These are phyloP conservation scores for Pterophyllum scalare DNA, from an alignment of 2,113 vertebrate species.

Conservation along the genomic window DNA sequence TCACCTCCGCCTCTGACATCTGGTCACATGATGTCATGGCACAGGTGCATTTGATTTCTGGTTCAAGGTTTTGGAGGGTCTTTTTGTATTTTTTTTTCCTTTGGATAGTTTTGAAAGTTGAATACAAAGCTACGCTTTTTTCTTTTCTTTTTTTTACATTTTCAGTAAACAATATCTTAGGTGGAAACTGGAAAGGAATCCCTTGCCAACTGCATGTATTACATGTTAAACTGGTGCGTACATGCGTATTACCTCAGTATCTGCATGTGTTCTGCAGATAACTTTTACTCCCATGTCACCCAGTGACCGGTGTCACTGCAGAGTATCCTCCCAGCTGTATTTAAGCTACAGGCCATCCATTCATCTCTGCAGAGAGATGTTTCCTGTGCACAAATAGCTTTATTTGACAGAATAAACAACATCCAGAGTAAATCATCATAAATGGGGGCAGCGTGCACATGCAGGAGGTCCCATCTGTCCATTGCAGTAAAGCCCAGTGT, in stretches of 20 bases:
- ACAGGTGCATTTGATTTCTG: conserved; percentile 81
- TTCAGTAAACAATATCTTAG: not conserved
- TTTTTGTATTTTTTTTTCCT: not conserved
- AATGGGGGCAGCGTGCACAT: conserved; percentile 17
- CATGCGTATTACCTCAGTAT: conserved; percentile 3
- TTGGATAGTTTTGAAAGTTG: not conserved
- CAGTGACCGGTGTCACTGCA: conserved; percentile 42
- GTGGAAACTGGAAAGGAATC: not conserved
- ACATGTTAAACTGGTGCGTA: not conserved
- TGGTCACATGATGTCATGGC: conserved; percentile 99
- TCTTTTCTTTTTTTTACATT: too few relatives aligned
- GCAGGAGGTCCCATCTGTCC: conserved; percentile 7
- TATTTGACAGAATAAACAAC: conserved; percentile 47
- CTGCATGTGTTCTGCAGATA: conserved; percentile 9
- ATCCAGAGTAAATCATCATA: conserved; percentile 53
- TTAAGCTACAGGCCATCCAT: conserved; percentile 44
- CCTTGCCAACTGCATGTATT: not conserved
- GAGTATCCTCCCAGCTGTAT: conserved; percentile 63
- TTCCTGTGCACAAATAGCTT: conserved; percentile 57
- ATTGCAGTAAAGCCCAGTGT: conserved; percentile 31
- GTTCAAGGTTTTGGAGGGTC: too few relatives aligned
- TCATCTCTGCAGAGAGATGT: conserved; percentile 37
- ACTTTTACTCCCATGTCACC: conserved; percentile 49
- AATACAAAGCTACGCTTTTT: not conserved
- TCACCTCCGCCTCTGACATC: conserved; percentile 95